These are phyloP conservation scores for Sphaerodactylus townsendi DNA, from an alignment of 2,113 vertebrate species.

Conservation along the genomic window DNA sequence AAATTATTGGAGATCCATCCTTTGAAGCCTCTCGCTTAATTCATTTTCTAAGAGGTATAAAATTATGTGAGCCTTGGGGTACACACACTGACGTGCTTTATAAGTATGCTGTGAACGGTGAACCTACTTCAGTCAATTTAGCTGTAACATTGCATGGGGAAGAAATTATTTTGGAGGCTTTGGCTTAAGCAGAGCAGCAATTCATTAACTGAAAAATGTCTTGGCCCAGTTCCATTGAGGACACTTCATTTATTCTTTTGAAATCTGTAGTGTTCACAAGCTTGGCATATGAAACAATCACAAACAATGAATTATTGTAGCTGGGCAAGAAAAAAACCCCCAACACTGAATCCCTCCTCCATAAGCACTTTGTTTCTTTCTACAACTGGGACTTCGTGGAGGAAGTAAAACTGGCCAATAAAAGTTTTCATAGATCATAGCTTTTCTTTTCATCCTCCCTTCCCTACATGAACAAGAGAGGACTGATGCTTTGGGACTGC, in stretches of 20 bases:
- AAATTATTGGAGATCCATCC: constrained; percentile 8
- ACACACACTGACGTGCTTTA: constrained; percentile 6
- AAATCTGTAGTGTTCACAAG: constrained; percentile 49
- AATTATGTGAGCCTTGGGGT: constrained; percentile 19
- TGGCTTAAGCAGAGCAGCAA: constrained; percentile 33
- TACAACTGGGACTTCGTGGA: constrained; percentile 46
- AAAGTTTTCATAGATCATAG: constrained; percentile 41
- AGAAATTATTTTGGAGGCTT: constrained; percentile 40
- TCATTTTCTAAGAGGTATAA: constrained; percentile 5
- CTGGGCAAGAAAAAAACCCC: constrained; percentile 33
- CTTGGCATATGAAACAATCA: constrained; percentile 45
- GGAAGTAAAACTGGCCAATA: constrained; percentile 37
- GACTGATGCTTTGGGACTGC: constrained; percentile 36
- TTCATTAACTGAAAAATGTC: constrained; percentile 51
- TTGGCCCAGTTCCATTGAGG: constrained; percentile 49
- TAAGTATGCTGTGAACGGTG: constrained; percentile 21
- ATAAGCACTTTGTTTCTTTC: not conserved
- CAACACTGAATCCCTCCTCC: constrained; percentile 4
- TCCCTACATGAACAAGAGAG: constrained; percentile 25
- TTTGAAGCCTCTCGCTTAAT: constrained; percentile 3
- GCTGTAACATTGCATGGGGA: constrained; percentile 30
- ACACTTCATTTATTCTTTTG: constrained; percentile 66
- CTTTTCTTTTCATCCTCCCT: not conserved
- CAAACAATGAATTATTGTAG: constrained; percentile 64
- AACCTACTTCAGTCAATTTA: constrained; percentile 42